Percentiles rank a stretch among this genome's conserved stretches.
Evolutionary conservation across 1,140 invertebrate species (phyloP).

Genomic region (Drosophila kepulauana): DNA sequence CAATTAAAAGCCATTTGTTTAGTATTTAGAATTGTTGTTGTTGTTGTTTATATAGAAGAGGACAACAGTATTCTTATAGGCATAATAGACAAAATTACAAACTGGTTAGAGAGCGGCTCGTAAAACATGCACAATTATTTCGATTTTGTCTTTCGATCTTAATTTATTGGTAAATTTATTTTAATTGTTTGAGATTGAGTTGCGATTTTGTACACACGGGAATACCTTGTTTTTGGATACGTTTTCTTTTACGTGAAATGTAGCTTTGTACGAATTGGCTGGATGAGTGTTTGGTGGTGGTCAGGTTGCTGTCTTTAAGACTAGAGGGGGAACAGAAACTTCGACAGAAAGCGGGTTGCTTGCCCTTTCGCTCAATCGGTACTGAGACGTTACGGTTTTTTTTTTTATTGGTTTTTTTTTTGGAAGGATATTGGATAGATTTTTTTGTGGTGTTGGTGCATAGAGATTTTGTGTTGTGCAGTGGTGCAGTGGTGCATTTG

Average conservation of each 20-base stretch:
- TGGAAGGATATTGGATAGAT: slow-evolving; percentile 41
- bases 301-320: slow-evolving; percentile 76
- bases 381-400: slow-evolving; percentile 57
- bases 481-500: slow-evolving; percentile 40
- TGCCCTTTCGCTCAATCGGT: slow-evolving; percentile 77
- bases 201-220: slow-evolving; percentile 57
- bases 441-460: slow-evolving; percentile 40
- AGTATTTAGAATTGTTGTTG: slow-evolving; percentile 39
- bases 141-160: slow-evolving; percentile 16
- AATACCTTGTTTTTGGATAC: slow-evolving; percentile 84
- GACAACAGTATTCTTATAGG: slow-evolving; percentile 19
- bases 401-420: slow-evolving; percentile 38
- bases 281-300: slow-evolving; percentile 77
- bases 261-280: slow-evolving; percentile 84
- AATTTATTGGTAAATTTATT: slow-evolving; percentile 1
- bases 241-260: slow-evolving; percentile 84
- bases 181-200: slow-evolving; percentile 13
- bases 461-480: slow-evolving; percentile 26
- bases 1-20: slow-evolving; percentile 58
- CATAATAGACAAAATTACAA: slow-evolving; percentile 19
- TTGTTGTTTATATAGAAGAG: slow-evolving; percentile 6
- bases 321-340: slow-evolving; percentile 83
- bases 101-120: slow-evolving; percentile 62
- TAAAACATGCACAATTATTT: slow-evolving; percentile 34
- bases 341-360: slow-evolving; percentile 84